Evolutionary conservation across 2,113 vertebrate species (phyloP).

Genomic region (Ammodramus savannarum): DNA sequence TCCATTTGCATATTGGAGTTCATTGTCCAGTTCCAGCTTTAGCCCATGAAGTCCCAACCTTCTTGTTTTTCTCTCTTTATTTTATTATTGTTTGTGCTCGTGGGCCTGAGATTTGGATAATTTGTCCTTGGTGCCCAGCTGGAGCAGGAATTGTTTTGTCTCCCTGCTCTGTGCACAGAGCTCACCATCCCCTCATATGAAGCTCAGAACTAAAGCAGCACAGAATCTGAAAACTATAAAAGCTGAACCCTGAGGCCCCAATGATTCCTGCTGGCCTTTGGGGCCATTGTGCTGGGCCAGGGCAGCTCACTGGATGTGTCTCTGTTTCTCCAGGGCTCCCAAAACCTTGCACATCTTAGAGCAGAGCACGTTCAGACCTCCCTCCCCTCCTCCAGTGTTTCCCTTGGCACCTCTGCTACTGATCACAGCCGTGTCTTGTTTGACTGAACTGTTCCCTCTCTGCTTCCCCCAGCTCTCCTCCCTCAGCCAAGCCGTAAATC

Average conservation of each 20-base stretch:
- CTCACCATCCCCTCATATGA: fast-evolving
- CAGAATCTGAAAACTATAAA: neutral
- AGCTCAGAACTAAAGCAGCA: neutral
- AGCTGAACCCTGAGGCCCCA: neutral
- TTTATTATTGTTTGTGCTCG: neutral
- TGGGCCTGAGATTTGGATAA: neutral
- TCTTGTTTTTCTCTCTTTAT: neutral
- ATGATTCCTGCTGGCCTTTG: neutral
- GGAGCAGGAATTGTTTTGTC: neutral
- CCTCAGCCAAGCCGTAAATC: neutral
- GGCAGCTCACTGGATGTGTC: neutral
- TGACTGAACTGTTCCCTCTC: neutral
- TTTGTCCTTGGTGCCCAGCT: neutral
- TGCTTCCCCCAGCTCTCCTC: neutral
- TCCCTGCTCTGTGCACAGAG: neutral
- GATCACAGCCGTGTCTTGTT: neutral
- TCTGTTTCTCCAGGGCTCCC: neutral
- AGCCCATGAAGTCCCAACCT: fast-evolving
- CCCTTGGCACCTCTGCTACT: neutral
- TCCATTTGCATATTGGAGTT: neutral
- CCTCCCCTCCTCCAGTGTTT: neutral
- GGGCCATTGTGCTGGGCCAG: neutral
- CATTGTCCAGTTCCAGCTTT: neutral
- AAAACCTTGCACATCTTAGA: neutral
- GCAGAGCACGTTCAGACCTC: neutral